Conservation (phyloP, 2,797 vertebrate genomes). For the Spheniscus humboldti region DNA sequence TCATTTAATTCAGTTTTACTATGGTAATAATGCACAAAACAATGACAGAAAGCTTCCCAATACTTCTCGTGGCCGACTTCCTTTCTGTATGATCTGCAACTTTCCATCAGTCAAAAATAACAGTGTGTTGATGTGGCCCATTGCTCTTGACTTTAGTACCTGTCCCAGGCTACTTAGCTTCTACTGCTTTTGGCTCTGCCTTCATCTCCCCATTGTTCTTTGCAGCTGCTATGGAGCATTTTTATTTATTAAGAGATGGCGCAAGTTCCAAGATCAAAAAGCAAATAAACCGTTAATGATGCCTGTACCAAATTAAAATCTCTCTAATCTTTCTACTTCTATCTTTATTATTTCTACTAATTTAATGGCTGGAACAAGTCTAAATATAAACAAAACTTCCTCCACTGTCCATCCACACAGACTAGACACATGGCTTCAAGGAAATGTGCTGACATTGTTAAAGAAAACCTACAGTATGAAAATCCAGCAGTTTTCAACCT, state of each 20-base stretch:
- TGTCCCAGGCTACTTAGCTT: not conserved
- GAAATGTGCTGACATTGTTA: not conserved
- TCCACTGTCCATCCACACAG: not conserved
- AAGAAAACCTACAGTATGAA: not conserved
- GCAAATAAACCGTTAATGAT: constrained; percentile 44
- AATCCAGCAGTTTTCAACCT: not conserved
- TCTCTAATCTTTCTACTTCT: constrained; percentile 38
- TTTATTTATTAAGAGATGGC: constrained; percentile 1
- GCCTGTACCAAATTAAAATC: constrained; percentile 2
- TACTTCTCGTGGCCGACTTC: not conserved
- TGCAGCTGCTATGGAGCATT: not conserved
- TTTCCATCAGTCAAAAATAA: not conserved
- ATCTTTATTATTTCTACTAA: constrained; percentile 50
- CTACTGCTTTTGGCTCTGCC: not conserved
- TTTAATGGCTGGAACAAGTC: constrained; percentile 45
- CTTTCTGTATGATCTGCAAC: not conserved
- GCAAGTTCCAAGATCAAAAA: constrained; percentile 23
- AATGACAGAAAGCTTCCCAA: not conserved
- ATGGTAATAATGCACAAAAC: not conserved
- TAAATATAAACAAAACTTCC: constrained; percentile 31
- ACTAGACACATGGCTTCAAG: not conserved
- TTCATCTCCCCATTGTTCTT: not conserved
- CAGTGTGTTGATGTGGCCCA: not conserved
- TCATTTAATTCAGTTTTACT: not conserved
- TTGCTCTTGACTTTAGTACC: not conserved